Evolutionary conservation across 2,888 invertebrate species (phyloP).

Genomic region (Ditula angustiorana): DNA sequence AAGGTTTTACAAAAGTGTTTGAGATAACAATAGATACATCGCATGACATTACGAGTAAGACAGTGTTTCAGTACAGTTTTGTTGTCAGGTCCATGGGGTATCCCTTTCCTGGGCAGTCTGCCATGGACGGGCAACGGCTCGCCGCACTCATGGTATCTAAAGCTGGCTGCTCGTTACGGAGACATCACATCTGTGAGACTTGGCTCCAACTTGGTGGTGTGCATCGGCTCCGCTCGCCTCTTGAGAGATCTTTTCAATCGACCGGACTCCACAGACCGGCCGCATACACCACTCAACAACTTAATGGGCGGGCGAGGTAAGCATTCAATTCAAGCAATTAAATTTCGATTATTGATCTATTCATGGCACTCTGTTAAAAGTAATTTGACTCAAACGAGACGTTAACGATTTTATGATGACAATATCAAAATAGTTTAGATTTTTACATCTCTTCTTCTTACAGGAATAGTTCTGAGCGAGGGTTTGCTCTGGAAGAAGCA

Average conservation of each 20-base stretch:
- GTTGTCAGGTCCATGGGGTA: constrained; percentile 91
- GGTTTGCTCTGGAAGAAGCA: constrained; percentile 94
- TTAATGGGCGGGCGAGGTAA: constrained; percentile 93
- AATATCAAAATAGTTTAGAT: not conserved
- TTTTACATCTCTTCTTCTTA: constrained; percentile 39
- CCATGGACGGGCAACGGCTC: constrained; percentile 90
- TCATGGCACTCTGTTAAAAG: not conserved
- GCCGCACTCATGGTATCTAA: constrained; percentile 90
- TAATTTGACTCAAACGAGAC: too few relatives aligned
- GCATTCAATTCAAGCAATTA: constrained; percentile 53
- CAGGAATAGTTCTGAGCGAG: constrained; percentile 77
- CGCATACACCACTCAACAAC: constrained; percentile 91
- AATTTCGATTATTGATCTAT: not conserved
- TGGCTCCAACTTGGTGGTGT: constrained; percentile 91
- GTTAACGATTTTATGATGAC: not conserved
- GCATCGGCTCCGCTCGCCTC: constrained; percentile 91
- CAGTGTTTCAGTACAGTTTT: constrained; percentile 50
- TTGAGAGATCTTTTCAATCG: constrained; percentile 92
- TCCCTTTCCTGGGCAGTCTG: constrained; percentile 91
- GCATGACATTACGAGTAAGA: not conserved
- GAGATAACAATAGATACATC: not conserved
- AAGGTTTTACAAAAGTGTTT: not conserved
- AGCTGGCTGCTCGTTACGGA: constrained; percentile 90
- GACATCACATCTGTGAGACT: constrained; percentile 90
- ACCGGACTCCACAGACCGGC: constrained; percentile 92